Evolutionary conservation across 2,888 invertebrate genomes (phyloP).

Genomic region (Carpatolechia fugitivella): DNA sequence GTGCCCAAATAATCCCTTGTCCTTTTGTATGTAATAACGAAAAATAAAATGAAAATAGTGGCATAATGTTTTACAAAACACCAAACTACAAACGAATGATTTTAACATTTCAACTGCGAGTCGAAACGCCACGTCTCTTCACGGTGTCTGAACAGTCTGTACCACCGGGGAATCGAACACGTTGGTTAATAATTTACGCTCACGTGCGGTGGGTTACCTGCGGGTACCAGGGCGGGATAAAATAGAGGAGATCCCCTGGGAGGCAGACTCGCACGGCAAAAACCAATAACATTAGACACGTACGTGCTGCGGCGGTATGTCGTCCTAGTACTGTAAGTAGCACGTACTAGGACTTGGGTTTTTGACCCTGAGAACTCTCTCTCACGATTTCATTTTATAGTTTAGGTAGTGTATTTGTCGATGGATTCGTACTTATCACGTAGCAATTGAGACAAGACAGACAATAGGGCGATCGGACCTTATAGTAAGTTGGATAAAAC

Average conservation of each 20-base stretch:
- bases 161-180: slow-evolving; percentile 11
- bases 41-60: no score
- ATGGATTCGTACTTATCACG: no score
- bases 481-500: no score
- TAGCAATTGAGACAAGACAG: no score
- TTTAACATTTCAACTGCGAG: not conserved
- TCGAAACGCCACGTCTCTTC: not conserved
- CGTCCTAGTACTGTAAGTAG: slow-evolving; percentile 39
- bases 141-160: slow-evolving; percentile 7
- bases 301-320: slow-evolving; percentile 54
- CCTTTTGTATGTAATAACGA: no score
- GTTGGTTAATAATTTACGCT: slow-evolving; percentile 46
- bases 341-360: slow-evolving; percentile 21
- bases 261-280: slow-evolving; percentile 49
- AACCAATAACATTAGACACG: slow-evolving; percentile 71
- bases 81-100: no score
- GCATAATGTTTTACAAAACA: not conserved
- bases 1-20: no score
- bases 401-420: no score
- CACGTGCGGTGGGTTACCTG: slow-evolving; percentile 41
- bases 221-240: slow-evolving; percentile 55
- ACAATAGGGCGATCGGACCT: no score
- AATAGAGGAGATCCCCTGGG: slow-evolving; percentile 60
- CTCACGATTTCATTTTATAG: no score
- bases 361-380: not conserved